Conservation (phyloP, 2,113 vertebrate genomes). For the Panurus biarmicus region DNA sequence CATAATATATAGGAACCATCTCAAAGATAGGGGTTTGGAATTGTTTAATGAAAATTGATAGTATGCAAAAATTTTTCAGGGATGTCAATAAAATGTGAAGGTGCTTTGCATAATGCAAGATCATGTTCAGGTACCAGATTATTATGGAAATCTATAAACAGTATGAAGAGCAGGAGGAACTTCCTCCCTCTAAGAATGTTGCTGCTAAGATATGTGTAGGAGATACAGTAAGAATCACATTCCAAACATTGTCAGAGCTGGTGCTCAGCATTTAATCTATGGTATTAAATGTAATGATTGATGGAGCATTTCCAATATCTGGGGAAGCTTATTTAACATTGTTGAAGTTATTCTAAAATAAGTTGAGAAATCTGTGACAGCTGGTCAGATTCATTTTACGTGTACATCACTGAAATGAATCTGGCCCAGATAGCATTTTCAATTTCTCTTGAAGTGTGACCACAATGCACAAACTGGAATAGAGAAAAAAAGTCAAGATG, state of each 20-base stretch:
- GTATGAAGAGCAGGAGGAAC: neutral
- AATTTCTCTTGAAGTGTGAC: neutral
- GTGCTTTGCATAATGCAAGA: neutral
- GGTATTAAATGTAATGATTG: neutral
- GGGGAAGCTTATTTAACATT: neutral
- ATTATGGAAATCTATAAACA: neutral
- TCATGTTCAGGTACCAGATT: neutral
- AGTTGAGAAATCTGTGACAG: neutral
- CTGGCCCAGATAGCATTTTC: neutral
- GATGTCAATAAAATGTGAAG: neutral
- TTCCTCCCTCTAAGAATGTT: neutral
- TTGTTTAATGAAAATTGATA: neutral
- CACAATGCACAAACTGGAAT: neutral
- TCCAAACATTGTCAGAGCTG: neutral
- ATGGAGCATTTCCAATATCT: neutral
- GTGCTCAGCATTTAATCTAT: neutral
- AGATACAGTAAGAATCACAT: neutral
- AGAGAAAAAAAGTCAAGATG: neutral
- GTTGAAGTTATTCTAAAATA: neutral
- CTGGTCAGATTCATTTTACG: neutral
- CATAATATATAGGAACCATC: neutral
- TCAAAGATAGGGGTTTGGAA: neutral
- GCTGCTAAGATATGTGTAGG: neutral
- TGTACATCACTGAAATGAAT: neutral
- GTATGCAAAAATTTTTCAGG: neutral